These are phyloP conservation scores for Paradisaea rubra DNA, from an alignment of 2,113 vertebrate species.

Conservation along the genomic window DNA sequence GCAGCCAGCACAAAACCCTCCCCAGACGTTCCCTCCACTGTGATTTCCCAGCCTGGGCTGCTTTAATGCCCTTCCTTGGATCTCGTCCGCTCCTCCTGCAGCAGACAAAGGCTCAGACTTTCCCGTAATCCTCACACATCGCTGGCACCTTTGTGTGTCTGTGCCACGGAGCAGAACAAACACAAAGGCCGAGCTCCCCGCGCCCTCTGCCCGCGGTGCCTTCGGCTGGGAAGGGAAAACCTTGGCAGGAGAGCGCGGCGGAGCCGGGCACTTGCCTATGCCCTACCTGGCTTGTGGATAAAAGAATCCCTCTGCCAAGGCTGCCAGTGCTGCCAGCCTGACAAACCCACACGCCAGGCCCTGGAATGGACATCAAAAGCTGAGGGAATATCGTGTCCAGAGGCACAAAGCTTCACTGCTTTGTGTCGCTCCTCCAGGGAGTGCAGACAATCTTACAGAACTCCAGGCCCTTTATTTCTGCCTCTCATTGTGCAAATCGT, in stretches of 20 bases:
- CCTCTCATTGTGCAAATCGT: not conserved
- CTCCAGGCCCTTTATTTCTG: not conserved
- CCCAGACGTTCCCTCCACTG: not conserved
- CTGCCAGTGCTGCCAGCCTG: not conserved
- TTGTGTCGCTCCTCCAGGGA: not conserved
- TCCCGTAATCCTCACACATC: not conserved
- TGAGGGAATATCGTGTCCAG: not conserved
- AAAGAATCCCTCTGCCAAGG: not conserved
- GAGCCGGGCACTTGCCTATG: not conserved
- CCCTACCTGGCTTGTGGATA: constrained; percentile 43
- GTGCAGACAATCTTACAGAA: not conserved
- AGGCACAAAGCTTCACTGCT: not conserved
- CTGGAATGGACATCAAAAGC: not conserved
- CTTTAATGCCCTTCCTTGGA: not conserved
- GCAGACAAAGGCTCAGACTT: not conserved
- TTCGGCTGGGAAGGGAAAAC: not conserved
- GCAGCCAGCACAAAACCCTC: not conserved
- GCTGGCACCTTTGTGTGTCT: not conserved
- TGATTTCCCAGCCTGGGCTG: not conserved
- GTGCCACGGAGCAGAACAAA: not conserved
- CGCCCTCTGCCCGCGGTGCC: not conserved
- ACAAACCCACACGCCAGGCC: not conserved
- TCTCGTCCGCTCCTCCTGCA: not conserved
- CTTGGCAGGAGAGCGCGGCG: not conserved
- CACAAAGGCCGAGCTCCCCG: not conserved